Percentiles rank a stretch among this genome's conserved stretches.
Conservation (phyloP, 2,113 vertebrate species). For the Trogon surrucura region DNA sequence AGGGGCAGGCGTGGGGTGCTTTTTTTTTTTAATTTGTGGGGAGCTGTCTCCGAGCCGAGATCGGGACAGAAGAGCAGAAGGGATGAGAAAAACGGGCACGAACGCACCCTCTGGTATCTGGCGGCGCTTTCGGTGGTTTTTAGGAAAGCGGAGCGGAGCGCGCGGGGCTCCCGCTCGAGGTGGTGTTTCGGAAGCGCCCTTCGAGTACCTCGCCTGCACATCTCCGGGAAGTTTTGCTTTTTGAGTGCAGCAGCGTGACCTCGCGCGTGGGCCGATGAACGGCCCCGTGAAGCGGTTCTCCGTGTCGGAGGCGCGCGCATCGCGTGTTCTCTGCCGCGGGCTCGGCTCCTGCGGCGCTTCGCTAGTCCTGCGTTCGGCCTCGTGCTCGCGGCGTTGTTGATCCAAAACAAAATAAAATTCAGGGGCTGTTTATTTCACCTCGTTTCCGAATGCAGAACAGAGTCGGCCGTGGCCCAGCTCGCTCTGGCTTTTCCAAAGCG, state of each 20-base stretch:
- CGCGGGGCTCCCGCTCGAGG: not conserved
- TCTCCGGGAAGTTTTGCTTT: not conserved
- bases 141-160: too few species aligned
- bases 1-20: not conserved
- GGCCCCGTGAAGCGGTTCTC: not conserved
- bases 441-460: rapidly evolving
- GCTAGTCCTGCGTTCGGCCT: not conserved
- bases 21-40: not conserved
- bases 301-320: rapidly evolving
- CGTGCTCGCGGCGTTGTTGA: not conserved
- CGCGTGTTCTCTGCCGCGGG: too few species aligned
- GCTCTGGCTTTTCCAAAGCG: not conserved
- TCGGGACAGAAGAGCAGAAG: not conserved
- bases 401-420: not conserved
- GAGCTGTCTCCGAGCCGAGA: rapidly evolving
- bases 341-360: not conserved
- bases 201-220: rapidly evolving
- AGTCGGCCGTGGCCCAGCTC: not conserved
- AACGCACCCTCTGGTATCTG: not conserved
- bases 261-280: not conserved
- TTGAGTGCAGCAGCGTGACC: rapidly evolving
- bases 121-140: not conserved
- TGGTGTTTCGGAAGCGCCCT: not conserved
- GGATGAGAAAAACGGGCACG: rapidly evolving
- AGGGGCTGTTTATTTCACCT: not conserved